Conservation (phyloP, 2,797 vertebrate species). For the Micrastur ruficollis region DNA sequence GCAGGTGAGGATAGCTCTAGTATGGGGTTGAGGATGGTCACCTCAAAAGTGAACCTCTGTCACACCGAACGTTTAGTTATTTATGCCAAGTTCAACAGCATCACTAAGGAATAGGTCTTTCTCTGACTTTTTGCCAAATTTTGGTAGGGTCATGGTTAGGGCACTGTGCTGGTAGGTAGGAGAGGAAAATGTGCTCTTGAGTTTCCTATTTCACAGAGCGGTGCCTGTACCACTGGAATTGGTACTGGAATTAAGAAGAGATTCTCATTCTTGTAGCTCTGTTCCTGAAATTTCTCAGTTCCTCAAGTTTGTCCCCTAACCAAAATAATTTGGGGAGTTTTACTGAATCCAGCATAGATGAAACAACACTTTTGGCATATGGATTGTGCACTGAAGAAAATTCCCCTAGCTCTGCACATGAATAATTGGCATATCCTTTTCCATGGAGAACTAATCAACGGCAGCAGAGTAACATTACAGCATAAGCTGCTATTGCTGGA, state of each 20-base stretch:
- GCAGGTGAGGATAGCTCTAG: not conserved
- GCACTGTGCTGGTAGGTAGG: not conserved
- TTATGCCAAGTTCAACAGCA: not conserved
- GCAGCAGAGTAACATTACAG: not conserved
- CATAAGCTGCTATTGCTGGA: not conserved
- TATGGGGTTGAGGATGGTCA: not conserved
- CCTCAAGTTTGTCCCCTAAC: not conserved
- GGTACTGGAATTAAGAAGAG: not conserved
- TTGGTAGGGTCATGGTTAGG: not conserved
- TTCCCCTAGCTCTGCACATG: not conserved
- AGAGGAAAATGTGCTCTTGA: rapidly evolving
- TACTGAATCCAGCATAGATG: not conserved
- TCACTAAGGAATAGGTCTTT: not conserved
- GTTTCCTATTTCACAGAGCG: not conserved
- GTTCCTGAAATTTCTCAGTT: not conserved
- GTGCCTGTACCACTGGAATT: not conserved
- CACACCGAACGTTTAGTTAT: not conserved
- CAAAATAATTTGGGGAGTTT: not conserved
- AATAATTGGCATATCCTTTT: not conserved
- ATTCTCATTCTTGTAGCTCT: not conserved
- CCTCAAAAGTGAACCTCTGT: not conserved
- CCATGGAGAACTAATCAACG: not conserved
- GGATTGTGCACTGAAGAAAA: not conserved
- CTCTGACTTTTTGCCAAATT: not conserved
- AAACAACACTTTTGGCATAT: not conserved